These are phyloP conservation scores for Amphiprion percula DNA, from an alignment of 2,113 vertebrate genomes.

Conservation along the genomic window DNA sequence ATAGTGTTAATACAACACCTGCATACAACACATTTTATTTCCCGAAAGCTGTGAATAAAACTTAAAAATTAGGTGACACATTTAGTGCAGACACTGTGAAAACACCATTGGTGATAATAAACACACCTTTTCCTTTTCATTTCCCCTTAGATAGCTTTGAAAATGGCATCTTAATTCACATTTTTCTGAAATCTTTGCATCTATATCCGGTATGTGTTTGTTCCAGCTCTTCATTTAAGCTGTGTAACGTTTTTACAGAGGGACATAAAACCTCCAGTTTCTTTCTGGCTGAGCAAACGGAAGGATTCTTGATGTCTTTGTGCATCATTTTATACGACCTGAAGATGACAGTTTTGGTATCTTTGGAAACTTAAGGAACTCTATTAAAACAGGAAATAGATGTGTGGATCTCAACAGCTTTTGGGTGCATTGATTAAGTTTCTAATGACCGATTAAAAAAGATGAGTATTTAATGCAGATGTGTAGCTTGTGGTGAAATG, in stretches of 20 bases:
- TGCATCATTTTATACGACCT: not conserved
- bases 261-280: not conserved
- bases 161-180: not conserved
- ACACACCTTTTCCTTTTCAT: not conserved
- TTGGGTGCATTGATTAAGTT: not conserved
- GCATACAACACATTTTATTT: no score
- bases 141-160: not conserved
- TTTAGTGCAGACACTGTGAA: not conserved
- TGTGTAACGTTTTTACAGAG: not conserved
- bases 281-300: not conserved
- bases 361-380: not conserved
- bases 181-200: not conserved
- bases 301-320: not conserved
- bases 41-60: no score
- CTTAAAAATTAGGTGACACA: not conserved
- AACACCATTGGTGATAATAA: not conserved
- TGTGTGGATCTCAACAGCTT: not conserved
- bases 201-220: not conserved
- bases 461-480: not conserved
- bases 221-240: not conserved
- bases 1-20: no score
- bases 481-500: not conserved
- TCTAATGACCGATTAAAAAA: not conserved
- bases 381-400: constrained; percentile 1
- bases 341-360: not conserved